Evolutionary conservation across 1,140 invertebrate genomes (phyloP), one percentile per base, ranked within the genome.

Genomic region (Drosophila neocordata): DNA sequence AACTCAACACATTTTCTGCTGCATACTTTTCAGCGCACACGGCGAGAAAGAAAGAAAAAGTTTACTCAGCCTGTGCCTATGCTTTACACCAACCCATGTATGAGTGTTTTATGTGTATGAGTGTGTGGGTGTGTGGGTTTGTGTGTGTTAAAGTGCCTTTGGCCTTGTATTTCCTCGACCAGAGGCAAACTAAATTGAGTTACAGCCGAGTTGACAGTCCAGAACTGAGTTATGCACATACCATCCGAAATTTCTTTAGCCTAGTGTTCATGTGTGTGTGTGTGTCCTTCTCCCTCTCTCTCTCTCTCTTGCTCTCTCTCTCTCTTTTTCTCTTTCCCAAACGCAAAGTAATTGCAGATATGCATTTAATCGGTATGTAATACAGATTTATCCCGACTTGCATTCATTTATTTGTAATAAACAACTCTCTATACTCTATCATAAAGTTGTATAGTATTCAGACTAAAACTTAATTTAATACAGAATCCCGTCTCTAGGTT

Each of bases 1-100:
- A 44, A 34, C 35, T 63, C 22, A 9, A 52, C 31, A 64, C 18
- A 52, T 44, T 77, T 73, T 56, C 27, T 60, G 57, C 9, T 60
- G 73, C 73, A 75, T 61, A 72, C 60, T 62, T 74, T 58, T 56
- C 11, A 35, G 65, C 18, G 59, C 34, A 9, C 58, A 55, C 62
- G 44, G 18, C 18, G 31, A 61, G n/a, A 35, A 18, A 38, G 37
- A 48, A 48, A 52, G 11, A 35, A 77, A 73, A 69, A 73, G 34
- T 52, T 72, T 53, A 62, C 22, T 71, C 48, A 34, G 70, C 56
- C 55, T 44, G 41, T 48, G 62, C 44, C 51, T 41, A 31, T 7
- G 64, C 67, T 34, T 59, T 18, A 0, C 27, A 38, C 8, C 35
- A 18, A 24, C 35, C 37, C 27, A 15, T 9, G 58, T 37, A 24